A percentile compares a stretch with the other conserved stretches of the same genome.
Conservation (phyloP, 2,888 invertebrate species). For the Muschampia plurimacula region DNA sequence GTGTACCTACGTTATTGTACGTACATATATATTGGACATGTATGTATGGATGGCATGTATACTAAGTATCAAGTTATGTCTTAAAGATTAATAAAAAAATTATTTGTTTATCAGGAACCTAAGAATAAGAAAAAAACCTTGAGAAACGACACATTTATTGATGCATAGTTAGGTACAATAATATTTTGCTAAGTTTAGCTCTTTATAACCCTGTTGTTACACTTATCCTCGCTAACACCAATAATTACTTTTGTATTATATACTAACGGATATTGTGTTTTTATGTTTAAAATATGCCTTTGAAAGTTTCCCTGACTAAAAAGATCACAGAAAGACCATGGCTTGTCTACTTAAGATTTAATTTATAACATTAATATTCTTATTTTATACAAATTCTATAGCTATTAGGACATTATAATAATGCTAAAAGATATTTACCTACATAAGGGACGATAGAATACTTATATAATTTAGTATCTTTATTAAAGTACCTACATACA, state of each 20-base stretch:
- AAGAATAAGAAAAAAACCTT: background rate
- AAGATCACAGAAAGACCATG: constrained; percentile 45
- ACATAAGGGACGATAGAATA: background rate
- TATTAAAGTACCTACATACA: too few relatives aligned
- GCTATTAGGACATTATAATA: background rate
- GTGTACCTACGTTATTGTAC: too few relatives aligned
- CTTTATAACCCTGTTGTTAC: constrained; percentile 75
- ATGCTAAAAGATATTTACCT: background rate
- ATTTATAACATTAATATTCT: constrained; percentile 4
- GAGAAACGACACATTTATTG: constrained; percentile 28
- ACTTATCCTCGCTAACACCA: constrained; percentile 43
- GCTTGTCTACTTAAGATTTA: constrained; percentile 26
- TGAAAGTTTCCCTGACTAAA: constrained; percentile 40
- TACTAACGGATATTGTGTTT: background rate
- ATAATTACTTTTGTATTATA: constrained; percentile 11
- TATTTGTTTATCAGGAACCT: background rate
- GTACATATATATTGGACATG: too few relatives aligned
- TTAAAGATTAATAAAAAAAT: too few relatives aligned
- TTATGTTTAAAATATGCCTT: constrained; percentile 1
- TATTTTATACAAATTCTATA: background rate
- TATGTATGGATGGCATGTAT: too few relatives aligned
- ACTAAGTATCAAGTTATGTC: too few relatives aligned
- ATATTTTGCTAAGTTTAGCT: constrained; percentile 47
- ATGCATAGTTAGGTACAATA: constrained; percentile 59
- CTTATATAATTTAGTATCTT: background rate